Conservation (phyloP, 2,797 vertebrate species). For the Potorous gilbertii region DNA sequence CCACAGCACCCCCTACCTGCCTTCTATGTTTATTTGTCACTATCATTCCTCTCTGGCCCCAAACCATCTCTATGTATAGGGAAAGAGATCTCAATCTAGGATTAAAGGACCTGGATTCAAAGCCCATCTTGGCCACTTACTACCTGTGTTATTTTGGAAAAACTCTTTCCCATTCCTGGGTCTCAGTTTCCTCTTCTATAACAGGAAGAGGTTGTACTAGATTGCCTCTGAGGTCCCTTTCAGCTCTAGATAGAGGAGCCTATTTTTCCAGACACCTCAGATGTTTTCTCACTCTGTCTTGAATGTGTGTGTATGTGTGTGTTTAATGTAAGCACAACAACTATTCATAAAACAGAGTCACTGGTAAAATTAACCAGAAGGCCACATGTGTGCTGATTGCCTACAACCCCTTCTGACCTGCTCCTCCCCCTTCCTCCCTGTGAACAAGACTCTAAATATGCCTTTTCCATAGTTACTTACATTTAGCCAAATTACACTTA, state of each 20-base stretch:
- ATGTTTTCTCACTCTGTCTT: not conserved
- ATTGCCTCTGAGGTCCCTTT: not conserved
- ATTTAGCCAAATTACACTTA: slow-evolving; percentile 36
- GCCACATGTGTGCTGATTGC: not conserved
- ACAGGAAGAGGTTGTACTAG: not conserved
- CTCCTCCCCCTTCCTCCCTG: not conserved
- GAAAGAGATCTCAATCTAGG: not conserved
- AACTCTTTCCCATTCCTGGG: not conserved
- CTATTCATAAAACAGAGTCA: not conserved
- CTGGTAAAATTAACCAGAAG: not conserved
- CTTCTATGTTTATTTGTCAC: not conserved
- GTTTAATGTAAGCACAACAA: not conserved
- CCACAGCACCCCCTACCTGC: not conserved
- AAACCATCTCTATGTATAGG: not conserved
- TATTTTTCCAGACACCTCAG: not conserved
- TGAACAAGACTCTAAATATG: not conserved
- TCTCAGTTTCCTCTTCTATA: not conserved
- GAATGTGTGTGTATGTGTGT: not conserved
- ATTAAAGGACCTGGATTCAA: not conserved
- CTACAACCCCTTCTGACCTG: not conserved
- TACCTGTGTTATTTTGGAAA: not conserved
- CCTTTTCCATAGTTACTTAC: slow-evolving; percentile 20
- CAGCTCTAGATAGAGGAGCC: not conserved
- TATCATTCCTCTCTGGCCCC: not conserved
- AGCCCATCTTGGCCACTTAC: not conserved